These are phyloP conservation scores for Proales similis DNA, from an alignment of 1,140 invertebrate genomes.

Conservation along the genomic window DNA sequence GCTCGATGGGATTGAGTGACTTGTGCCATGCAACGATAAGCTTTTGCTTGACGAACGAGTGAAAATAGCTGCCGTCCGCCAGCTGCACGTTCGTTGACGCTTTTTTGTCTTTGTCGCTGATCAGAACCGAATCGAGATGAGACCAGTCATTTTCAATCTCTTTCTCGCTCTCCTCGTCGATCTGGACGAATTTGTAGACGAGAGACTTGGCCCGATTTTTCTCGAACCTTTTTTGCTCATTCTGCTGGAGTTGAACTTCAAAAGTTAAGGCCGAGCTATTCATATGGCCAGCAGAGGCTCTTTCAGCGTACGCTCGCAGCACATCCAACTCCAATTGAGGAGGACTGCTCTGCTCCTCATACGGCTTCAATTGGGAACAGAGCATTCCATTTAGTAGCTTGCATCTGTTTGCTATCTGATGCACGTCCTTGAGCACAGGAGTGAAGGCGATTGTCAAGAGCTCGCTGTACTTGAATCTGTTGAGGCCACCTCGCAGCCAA, in stretches of 20 bases:
- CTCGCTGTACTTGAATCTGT: conserved; percentile 24
- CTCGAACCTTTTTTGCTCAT: conserved; percentile 18
- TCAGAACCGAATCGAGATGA: conserved; percentile 7
- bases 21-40: conserved; percentile 18
- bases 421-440: background rate
- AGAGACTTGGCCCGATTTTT: conserved; percentile 7
- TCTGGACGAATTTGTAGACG: background rate
- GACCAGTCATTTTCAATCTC: conserved; percentile 17
- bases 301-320: conserved; percentile 11
- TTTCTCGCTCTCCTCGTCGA: conserved; percentile 15
- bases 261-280: background rate
- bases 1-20: background rate
- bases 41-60: conserved; percentile 19
- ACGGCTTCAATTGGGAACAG: background rate
- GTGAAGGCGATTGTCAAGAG: conserved; percentile 27
- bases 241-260: background rate
- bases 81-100: background rate
- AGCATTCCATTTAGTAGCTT: conserved; percentile 8
- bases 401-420: conserved; percentile 15
- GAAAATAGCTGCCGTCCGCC: conserved; percentile 3
- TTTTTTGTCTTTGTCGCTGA: background rate
- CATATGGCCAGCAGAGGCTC: conserved; percentile 14
- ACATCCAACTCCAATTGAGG: conserved; percentile 10
- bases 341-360: conserved; percentile 2
- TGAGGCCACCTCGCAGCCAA: conserved; percentile 13